Base-by-base conservation (phyloP, 2,888 invertebrate species). In the Pemphredon lugubris region DNA sequence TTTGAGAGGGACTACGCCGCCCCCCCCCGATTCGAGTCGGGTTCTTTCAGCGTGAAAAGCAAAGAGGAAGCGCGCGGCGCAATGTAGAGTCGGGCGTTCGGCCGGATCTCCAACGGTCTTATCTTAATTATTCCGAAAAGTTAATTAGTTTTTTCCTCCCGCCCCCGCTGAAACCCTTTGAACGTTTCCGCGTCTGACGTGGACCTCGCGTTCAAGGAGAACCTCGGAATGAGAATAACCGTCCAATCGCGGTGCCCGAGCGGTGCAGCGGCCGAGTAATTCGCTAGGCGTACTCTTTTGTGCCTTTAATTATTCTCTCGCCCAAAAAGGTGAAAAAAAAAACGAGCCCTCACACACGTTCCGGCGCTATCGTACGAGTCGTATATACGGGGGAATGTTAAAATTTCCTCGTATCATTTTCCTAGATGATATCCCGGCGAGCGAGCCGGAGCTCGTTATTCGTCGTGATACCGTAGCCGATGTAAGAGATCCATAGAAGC, bases 41-140 rank as follows among this genome's bases (percentile, higher is more conserved):
- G 47, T 32, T 58, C 44, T 57, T 57, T 55, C 39, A 51, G 64
- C 42, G 48, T 44, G 60, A 73, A 68, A 69, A 64, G 68, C 63
- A 66, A 69, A 68, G 64, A 65, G 61, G 65, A 53, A 74, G 59
- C 73, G 73, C 55, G 61, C 71, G 61, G 55, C 55, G 51, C 60
- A 58, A 58, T 65, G 68, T 66, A 79, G 81, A 83, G 79, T 73
- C 81, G 79, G 65, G 73, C 81, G 83, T 85, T 86, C 82, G 79
- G 83, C 79, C 78, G 77, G 85, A 84, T 87, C 82, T 85, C 75
- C 69, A 45, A 53, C 77, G 73, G 83, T 83, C 86, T 87, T 87
- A 87, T 87, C 87, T 87, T 87, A 87, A 87, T 87, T 87, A 87
- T 87, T 86, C 84, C 80, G 84, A 83, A 86, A 87, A 87, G 87